phyloP scores from a whole-genome alignment of 2,888 invertebrate species.

The Matsumyia berberina region DNA sequence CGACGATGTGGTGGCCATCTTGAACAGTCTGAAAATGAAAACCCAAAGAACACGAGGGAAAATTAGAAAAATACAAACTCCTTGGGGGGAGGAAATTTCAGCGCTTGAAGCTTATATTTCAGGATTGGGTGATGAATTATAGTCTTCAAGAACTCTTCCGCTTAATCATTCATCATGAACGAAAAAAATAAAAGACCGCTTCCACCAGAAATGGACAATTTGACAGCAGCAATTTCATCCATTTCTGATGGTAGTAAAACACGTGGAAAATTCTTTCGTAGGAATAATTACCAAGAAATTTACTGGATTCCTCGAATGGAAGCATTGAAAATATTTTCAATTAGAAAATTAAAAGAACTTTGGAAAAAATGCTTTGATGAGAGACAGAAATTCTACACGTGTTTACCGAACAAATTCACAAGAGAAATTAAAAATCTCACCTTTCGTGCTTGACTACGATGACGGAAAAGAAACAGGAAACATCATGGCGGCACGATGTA shows the following conservation, averaged over 20 bases:
- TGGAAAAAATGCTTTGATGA: constrained; percentile 38
- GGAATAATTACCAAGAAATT: constrained; percentile 74
- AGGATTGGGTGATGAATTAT: constrained; percentile 84
- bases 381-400: constrained; percentile 78
- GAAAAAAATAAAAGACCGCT: constrained; percentile 35
- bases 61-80: neutral
- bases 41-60: neutral
- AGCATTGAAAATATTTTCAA: constrained; percentile 57
- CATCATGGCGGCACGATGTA: constrained; percentile 79
- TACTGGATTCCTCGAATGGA: constrained; percentile 56
- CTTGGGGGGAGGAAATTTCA: neutral
- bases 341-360: constrained; percentile 39
- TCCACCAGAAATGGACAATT: constrained; percentile 28
- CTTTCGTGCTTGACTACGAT: constrained; percentile 82
- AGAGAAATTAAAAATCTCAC: constrained; percentile 82
- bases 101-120: constrained; percentile 75
- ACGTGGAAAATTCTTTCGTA: constrained; percentile 78
- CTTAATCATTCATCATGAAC: constrained; percentile 82
- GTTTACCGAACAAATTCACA: constrained; percentile 79
- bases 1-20: constrained; percentile 83
- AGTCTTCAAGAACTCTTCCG: constrained; percentile 85
- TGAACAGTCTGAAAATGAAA: constrained; percentile 77
- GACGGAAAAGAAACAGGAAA: constrained; percentile 84
- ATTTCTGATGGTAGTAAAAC: constrained; percentile 56
- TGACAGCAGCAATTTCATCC: constrained; percentile 6